Conservation (phyloP, 2,797 vertebrate species). For the Diplodus puntazzo region DNA sequence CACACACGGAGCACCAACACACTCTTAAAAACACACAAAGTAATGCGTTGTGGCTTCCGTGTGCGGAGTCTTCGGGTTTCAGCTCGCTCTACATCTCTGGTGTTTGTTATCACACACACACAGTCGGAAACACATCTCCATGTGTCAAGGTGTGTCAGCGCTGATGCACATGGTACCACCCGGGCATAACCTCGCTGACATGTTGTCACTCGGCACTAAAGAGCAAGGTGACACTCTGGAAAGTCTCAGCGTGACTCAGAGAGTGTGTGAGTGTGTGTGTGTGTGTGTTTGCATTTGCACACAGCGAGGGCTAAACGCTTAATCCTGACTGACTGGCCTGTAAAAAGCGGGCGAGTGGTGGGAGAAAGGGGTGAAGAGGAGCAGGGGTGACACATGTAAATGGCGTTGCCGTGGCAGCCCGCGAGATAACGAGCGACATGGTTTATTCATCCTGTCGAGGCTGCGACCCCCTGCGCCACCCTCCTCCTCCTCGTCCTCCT, state of each 20-base stretch:
- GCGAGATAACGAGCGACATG: conserved; percentile 70
- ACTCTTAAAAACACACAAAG: conserved; percentile 15
- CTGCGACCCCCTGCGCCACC: background rate
- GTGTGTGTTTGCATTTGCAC: conserved; percentile 4
- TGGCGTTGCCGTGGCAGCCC: conserved; percentile 63
- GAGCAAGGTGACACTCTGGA: conserved; percentile 65
- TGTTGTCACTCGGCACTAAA: conserved; percentile 69
- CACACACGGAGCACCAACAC: background rate
- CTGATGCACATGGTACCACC: conserved; percentile 51
- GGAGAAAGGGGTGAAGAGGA: conserved; percentile 52
- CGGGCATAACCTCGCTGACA: conserved; percentile 69
- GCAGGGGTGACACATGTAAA: conserved; percentile 76
- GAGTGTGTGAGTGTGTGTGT: background rate
- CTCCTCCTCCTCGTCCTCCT: background rate
- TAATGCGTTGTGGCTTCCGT: conserved; percentile 14
- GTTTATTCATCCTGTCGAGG: conserved; percentile 69
- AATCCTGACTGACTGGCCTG: conserved; percentile 72
- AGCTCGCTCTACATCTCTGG: conserved; percentile 40
- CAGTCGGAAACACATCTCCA: conserved; percentile 61
- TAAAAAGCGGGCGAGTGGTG: conserved; percentile 33
- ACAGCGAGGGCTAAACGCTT: conserved; percentile 40
- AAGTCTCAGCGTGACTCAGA: conserved; percentile 31
- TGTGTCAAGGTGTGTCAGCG: conserved; percentile 65
- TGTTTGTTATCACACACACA: conserved; percentile 47
- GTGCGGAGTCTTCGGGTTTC: conserved; percentile 34